Evolutionary conservation across 2,888 invertebrate species (phyloP).

Genomic region (Apodemia hepburni): DNA sequence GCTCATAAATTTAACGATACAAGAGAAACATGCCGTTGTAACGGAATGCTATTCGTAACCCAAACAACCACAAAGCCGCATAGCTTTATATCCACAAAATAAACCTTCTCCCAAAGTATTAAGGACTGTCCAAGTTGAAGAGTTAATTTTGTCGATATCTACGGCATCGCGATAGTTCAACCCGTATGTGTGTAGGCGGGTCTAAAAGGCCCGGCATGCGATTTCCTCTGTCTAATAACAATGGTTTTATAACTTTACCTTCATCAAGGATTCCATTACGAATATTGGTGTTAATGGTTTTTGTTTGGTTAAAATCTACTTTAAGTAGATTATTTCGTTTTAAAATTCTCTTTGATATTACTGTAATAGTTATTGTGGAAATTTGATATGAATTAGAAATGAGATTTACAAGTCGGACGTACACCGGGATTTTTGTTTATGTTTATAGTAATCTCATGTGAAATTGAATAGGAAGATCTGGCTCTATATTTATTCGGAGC

Average conservation of each 20-base stretch:
- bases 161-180: constrained; percentile 14
- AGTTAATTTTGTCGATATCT: constrained; percentile 6
- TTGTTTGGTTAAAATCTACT: constrained; percentile 2
- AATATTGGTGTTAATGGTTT: constrained; percentile 9
- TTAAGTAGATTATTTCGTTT: background rate
- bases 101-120: background rate
- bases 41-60: constrained; percentile 14
- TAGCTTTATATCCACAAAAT: background rate
- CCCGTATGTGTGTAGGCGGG: constrained; percentile 11
- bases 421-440: too few species aligned
- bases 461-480: too few species aligned
- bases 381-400: too few species aligned
- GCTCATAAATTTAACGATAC: constrained; percentile 15
- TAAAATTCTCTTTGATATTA: background rate
- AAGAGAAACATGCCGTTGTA: constrained; percentile 13
- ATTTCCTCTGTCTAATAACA: constrained; percentile 14
- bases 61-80: background rate
- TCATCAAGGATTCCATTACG: constrained; percentile 10
- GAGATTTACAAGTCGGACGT: too few species aligned
- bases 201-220: constrained; percentile 15
- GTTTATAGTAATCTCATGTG: too few species aligned
- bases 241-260: constrained; percentile 14
- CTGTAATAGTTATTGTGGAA: too few species aligned
- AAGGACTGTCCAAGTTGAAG: background rate
- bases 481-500: too few species aligned